phyloP scores from a whole-genome alignment of 2,113 vertebrate genomes.

The Rhea pennata region DNA sequence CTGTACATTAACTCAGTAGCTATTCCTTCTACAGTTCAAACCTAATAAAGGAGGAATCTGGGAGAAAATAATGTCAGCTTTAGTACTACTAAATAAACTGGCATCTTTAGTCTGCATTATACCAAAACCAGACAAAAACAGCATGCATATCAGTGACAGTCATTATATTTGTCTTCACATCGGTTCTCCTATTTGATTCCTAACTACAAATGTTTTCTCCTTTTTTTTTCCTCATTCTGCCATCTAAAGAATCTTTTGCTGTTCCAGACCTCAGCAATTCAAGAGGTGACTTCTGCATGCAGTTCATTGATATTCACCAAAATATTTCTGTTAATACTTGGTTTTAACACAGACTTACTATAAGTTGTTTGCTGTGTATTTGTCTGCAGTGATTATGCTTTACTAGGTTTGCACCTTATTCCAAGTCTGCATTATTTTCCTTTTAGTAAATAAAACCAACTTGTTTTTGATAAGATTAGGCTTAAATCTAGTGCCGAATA shows the following conservation, averaged over 20 bases:
- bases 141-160: neutral
- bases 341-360: conserved; percentile 31
- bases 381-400: conserved; percentile 24
- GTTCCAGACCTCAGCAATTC: conserved; percentile 98
- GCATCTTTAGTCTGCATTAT: neutral
- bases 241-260: conserved; percentile 96
- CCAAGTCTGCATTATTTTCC: neutral
- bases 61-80: neutral
- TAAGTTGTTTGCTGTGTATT: conserved; percentile 36
- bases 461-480: neutral
- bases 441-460: neutral
- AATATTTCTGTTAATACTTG: conserved; percentile 31
- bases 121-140: neutral
- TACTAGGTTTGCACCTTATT: neutral
- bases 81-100: neutral
- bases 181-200: conserved; percentile 64
- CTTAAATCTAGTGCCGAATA: neutral
- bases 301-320: conserved; percentile 72
- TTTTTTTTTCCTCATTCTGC: conserved; percentile 78
- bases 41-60: neutral
- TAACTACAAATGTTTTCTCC: conserved; percentile 85
- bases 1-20: neutral
- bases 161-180: conserved; percentile 43
- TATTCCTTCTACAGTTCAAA: neutral
- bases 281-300: conserved; percentile 96